Conservation (phyloP, 2,797 vertebrate species). For the Hippopotamyrus pictus region DNA sequence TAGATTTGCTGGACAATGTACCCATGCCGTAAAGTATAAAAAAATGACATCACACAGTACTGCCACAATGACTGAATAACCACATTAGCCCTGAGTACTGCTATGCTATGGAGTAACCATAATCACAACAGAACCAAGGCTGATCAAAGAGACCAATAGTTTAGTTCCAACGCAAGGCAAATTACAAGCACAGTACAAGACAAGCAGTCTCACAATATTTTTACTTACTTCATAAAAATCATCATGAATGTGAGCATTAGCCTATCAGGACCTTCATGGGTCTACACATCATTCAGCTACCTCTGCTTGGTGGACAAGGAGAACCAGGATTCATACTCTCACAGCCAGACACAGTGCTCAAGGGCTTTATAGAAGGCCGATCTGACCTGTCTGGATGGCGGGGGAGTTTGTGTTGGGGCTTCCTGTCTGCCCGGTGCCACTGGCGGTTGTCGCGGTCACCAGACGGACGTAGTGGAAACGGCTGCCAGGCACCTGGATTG, state of each 20-base stretch:
- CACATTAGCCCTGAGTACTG: background rate
- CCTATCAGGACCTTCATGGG: background rate
- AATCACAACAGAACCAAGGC: background rate
- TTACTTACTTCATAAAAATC: background rate
- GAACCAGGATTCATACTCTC: background rate
- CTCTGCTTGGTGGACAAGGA: background rate
- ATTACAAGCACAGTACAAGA: too few relatives aligned
- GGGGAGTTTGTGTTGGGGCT: slow-evolving; percentile 77
- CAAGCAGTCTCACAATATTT: background rate
- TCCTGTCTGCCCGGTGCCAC: slow-evolving; percentile 63
- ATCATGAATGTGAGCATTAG: background rate
- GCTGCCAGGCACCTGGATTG: slow-evolving; percentile 97
- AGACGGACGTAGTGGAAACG: slow-evolving; percentile 96
- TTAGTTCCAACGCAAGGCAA: background rate
- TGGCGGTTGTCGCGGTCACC: slow-evolving; percentile 84
- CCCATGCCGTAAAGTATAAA: background rate
- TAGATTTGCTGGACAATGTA: background rate
- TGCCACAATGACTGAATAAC: background rate
- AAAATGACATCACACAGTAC: background rate
- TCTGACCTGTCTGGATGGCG: slow-evolving; percentile 82
- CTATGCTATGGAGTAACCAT: background rate
- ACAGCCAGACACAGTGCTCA: background rate
- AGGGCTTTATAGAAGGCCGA: background rate
- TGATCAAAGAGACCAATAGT: background rate
- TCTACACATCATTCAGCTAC: background rate